Conservation (phyloP, 2,797 vertebrate genomes). For the Dendrocincla tyrannina region DNA sequence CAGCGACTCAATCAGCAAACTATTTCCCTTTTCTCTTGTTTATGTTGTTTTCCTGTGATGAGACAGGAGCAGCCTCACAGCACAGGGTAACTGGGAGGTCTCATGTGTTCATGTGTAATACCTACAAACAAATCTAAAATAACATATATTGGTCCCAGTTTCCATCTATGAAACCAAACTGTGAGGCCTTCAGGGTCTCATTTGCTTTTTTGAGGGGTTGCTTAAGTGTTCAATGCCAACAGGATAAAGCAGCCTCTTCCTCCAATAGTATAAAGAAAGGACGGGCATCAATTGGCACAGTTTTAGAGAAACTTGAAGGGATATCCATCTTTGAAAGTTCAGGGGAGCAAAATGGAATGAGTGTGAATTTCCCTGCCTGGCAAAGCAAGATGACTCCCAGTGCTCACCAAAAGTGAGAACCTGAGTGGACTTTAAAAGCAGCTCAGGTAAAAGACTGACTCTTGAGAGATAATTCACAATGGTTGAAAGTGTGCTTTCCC, state of each 20-base stretch:
- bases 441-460: background rate
- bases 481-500: background rate
- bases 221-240: background rate
- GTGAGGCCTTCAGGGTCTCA: background rate
- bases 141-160: background rate
- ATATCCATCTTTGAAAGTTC: background rate
- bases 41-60: background rate
- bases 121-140: background rate
- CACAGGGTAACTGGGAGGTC: accelerated
- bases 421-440: background rate
- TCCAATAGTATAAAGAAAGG: background rate
- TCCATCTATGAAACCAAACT: background rate
- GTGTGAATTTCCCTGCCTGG: background rate
- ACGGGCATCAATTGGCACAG: background rate
- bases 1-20: background rate
- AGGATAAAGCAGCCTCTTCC: background rate
- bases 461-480: background rate
- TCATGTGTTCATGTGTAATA: background rate
- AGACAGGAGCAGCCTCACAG: background rate
- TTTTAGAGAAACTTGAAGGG: background rate
- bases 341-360: background rate
- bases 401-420: background rate
- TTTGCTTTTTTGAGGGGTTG: background rate
- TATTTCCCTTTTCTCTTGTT: background rate
- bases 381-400: background rate